These are phyloP conservation scores for Castor canadensis DNA, from an alignment of 2,113 vertebrate species.

Conservation along the genomic window DNA sequence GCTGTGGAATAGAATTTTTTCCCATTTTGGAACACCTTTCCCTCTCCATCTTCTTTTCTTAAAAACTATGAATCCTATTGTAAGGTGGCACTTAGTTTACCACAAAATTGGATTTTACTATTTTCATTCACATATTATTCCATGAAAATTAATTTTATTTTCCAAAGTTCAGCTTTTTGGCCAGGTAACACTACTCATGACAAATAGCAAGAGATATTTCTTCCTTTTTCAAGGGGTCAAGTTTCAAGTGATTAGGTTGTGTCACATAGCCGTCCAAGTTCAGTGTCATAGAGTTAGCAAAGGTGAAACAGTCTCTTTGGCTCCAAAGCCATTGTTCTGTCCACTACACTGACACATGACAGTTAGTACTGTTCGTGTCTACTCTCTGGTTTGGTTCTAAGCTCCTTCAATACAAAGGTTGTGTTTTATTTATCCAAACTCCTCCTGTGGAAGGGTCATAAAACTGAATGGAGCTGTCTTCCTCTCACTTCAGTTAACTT, in stretches of 20 bases:
- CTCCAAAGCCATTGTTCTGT: neutral
- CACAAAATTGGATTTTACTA: neutral
- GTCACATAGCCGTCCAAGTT: neutral
- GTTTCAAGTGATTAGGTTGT: neutral
- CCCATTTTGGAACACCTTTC: neutral
- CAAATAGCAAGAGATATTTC: neutral
- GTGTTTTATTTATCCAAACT: neutral
- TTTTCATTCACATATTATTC: conserved; percentile 12
- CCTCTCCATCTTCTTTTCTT: neutral
- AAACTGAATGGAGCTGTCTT: neutral
- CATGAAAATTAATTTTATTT: conserved; percentile 9
- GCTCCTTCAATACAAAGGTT: neutral
- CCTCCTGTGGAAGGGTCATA: neutral
- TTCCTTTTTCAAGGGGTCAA: neutral
- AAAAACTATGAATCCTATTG: neutral
- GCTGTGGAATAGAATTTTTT: neutral
- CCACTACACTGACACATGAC: neutral
- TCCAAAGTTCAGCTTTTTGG: neutral
- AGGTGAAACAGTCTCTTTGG: neutral
- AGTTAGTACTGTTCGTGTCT: neutral
- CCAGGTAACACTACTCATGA: neutral
- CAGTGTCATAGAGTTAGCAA: neutral
- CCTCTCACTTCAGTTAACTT: neutral
- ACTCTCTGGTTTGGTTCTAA: neutral
- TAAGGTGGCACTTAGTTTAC: neutral